phyloP scores from a whole-genome alignment of 2,888 invertebrate genomes.

The Lepidonotus clava region DNA sequence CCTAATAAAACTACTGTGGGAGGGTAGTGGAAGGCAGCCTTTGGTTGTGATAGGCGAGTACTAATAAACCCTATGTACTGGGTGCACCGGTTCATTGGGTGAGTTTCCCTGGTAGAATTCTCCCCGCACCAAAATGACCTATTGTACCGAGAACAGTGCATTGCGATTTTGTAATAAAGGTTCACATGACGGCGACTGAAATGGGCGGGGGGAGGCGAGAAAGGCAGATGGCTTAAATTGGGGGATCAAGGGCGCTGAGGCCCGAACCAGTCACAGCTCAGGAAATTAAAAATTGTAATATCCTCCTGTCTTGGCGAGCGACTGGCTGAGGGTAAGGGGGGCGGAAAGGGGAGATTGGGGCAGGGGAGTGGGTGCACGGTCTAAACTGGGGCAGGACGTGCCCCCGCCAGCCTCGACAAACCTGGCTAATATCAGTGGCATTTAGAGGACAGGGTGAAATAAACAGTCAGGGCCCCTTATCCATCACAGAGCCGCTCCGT shows the following conservation, averaged over 20 bases:
- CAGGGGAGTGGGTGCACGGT: neutral
- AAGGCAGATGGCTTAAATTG: conserved; percentile 42
- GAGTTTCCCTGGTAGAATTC: too few relatives aligned
- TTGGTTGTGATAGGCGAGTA: neutral
- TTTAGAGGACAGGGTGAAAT: neutral
- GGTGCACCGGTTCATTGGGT: too few relatives aligned
- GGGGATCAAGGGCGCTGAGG: conserved; percentile 13
- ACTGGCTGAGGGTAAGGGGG: neutral
- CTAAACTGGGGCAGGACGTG: neutral
- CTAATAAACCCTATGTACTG: too few relatives aligned
- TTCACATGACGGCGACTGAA: too few relatives aligned
- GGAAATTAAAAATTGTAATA: conserved; percentile 54
- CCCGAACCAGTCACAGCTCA: neutral
- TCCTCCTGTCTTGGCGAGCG: neutral
- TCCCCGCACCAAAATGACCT: too few relatives aligned
- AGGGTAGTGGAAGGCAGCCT: neutral
- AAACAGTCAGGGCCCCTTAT: neutral
- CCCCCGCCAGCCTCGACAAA: neutral
- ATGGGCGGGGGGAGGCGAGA: neutral
- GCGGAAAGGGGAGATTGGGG: neutral
- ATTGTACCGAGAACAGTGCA: too few relatives aligned
- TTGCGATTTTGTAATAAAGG: too few relatives aligned
- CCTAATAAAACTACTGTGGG: neutral
- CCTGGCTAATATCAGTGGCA: conserved; percentile 17
- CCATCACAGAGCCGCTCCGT: neutral